Evolutionary conservation across 2,888 invertebrate species (phyloP).

Genomic region (Abrostola tripartita): DNA sequence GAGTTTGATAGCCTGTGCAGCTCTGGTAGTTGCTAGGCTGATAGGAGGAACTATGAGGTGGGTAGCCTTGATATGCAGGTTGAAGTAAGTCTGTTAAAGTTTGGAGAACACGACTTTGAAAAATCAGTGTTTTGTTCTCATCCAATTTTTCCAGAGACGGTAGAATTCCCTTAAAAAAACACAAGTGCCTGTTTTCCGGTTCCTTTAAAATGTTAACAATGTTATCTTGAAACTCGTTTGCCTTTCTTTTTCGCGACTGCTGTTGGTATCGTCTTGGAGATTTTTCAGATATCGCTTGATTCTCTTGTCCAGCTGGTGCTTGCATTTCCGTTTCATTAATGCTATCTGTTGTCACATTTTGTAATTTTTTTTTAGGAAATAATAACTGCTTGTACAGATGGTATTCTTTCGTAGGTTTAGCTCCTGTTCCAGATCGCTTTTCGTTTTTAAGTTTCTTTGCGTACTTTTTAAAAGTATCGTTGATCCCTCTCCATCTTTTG

Average conservation of each 20-base stretch:
- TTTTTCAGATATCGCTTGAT: constrained; percentile 46
- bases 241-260: constrained; percentile 50
- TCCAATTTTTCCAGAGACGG: constrained; percentile 55
- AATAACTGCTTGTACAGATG: constrained; percentile 51
- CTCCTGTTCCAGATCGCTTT: constrained; percentile 48
- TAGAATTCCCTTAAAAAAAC: constrained; percentile 53
- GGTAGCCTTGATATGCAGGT: too few species aligned
- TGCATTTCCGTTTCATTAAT: constrained; percentile 46
- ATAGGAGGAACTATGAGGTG: too few species aligned
- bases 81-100: too few species aligned
- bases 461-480: constrained; percentile 53
- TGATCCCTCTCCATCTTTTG: constrained; percentile 51
- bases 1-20: too few species aligned
- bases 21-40: too few species aligned
- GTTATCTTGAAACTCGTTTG: constrained; percentile 46
- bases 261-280: constrained; percentile 50
- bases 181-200: constrained; percentile 48
- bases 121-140: constrained; percentile 53
- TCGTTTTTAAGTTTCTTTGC: constrained; percentile 54
- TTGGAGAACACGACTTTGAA: constrained; percentile 50
- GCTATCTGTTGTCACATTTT: constrained; percentile 50
- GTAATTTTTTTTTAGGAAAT: constrained; percentile 52
- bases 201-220: constrained; percentile 44
- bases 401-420: constrained; percentile 50
- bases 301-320: too few species aligned